These are phyloP conservation scores for Miichthys miiuy DNA, from an alignment of 2,797 vertebrate genomes.

Conservation along the genomic window DNA sequence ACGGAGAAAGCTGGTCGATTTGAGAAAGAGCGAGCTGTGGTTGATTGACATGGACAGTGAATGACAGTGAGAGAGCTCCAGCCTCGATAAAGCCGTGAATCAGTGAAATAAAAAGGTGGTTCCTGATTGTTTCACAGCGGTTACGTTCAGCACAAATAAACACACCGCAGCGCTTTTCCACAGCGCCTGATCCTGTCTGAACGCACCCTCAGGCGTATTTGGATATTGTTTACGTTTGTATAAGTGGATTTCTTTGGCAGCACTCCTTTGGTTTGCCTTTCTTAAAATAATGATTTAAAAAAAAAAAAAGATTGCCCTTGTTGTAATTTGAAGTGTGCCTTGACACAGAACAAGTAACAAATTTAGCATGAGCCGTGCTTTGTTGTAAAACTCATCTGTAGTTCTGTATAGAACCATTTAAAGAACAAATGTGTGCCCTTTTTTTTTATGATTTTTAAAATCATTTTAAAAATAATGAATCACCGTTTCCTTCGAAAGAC, in stretches of 20 bases:
- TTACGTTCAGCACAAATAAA: too few relatives aligned
- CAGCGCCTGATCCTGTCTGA: too few relatives aligned
- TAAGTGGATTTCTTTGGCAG: slow-evolving; percentile 31
- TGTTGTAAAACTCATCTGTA: slow-evolving; percentile 27
- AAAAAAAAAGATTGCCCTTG: slow-evolving; percentile 8
- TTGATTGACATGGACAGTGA: too few relatives aligned
- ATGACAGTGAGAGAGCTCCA: too few relatives aligned
- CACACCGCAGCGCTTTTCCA: too few relatives aligned
- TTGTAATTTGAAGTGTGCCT: slow-evolving; percentile 71
- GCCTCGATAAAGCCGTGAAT: too few relatives aligned
- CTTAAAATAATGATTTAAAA: neutral
- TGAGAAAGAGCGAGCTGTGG: too few relatives aligned
- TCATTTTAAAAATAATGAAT: slow-evolving; percentile 10
- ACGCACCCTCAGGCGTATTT: slow-evolving; percentile 15
- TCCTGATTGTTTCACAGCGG: too few relatives aligned
- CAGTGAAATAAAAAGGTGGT: too few relatives aligned
- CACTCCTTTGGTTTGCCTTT: slow-evolving; percentile 32
- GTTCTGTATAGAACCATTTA: slow-evolving; percentile 38
- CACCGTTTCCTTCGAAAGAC: slow-evolving; percentile 22
- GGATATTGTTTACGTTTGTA: slow-evolving; percentile 67
- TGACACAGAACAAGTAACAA: slow-evolving; percentile 50
- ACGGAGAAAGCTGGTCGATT: too few relatives aligned
- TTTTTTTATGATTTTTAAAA: slow-evolving; percentile 26
- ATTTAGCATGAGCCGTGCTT: slow-evolving; percentile 37
- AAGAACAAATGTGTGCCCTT: slow-evolving; percentile 29